Base-by-base conservation (phyloP, 2,888 invertebrate genomes). In the Lepeophtheirus nordmannii region DNA sequence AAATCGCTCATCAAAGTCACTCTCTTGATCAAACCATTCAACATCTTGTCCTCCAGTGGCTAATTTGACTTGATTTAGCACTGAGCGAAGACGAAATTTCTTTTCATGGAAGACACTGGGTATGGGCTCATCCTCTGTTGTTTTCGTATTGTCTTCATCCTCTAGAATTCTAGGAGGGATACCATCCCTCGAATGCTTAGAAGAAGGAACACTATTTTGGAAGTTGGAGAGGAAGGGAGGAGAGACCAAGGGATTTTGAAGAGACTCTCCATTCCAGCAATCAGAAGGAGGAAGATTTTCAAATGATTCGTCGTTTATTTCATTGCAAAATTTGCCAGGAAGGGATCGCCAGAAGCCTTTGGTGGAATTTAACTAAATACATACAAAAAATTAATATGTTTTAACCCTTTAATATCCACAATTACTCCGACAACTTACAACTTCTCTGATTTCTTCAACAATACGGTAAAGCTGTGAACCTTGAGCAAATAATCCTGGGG, bases 31-130 rank as follows among this genome's bases (percentile, higher is more conserved):
- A 53, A 69, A 68, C 89, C 89, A 90, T 72, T 89, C 88, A 40
- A 93, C 91, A 73, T 93, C 91, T 70, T 86, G 82, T 0, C 93
- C 94, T 73, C 89, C 89, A 77, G 86, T 89, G 0, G 94, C 94
- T 73, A 86, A 87, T 73, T 86, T 83, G 68, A 96, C 79, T 72
- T 88, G 84, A 70, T 82, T 85, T 39, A 87, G 85, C 70, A 90
- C 85, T 41, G 84, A 82, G 71, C 85, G 83, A 62, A 96, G 79
- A 65, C 84, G 81, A 72, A 84, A 85, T 46, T 86, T 80, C 75
- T 90, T 90, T 70, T 86, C 82, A 70, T 80, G 82, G 71, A 83
- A 81, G 72, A 82, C 71, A 37, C 74, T 74, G 69, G 77, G 78
- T 14, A 46, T 17, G 38, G 73, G 74, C 1, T 75, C 72, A 68